Percentiles rank a stretch among this genome's conserved stretches.
Conservation (phyloP, 2,113 vertebrate genomes). For the Peromyscus californicus region DNA sequence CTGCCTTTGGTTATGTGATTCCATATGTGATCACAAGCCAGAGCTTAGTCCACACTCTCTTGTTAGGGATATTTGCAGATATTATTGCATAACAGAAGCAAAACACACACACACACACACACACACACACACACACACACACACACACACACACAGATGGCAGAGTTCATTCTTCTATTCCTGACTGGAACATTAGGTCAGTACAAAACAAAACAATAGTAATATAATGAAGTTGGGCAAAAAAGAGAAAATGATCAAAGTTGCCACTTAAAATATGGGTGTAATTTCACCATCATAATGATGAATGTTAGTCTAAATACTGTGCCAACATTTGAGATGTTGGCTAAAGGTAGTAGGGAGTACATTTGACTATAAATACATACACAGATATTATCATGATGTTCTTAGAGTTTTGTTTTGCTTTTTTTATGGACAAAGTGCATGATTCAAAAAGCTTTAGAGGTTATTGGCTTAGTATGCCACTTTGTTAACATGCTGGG, state of each 20-base stretch:
- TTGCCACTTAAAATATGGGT: constrained; percentile 1
- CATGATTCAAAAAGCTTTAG: constrained; percentile 18
- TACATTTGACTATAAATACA: constrained; percentile 15
- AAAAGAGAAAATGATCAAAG: not conserved
- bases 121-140: not conserved
- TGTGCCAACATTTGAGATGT: not conserved
- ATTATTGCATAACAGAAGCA: constrained; percentile 21
- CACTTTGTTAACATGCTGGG: not conserved
- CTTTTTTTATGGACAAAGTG: not conserved
- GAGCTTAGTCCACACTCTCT: not conserved
- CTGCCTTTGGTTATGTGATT: not conserved
- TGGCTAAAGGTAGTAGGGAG: not conserved
- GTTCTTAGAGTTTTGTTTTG: not conserved
- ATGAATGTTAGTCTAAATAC: constrained; percentile 6
- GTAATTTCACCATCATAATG: not conserved
- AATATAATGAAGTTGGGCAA: constrained; percentile 3
- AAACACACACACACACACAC: not conserved
- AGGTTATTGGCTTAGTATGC: not conserved
- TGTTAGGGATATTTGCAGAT: constrained; percentile 12
- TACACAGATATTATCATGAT: not conserved
- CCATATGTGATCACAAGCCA: not conserved
- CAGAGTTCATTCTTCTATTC: not conserved
- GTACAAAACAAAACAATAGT: not conserved
- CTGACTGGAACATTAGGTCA: constrained; percentile 40
- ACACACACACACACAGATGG: not conserved